Conservation (phyloP, 2,888 invertebrate genomes). For the Ochlodes sylvanus region DNA sequence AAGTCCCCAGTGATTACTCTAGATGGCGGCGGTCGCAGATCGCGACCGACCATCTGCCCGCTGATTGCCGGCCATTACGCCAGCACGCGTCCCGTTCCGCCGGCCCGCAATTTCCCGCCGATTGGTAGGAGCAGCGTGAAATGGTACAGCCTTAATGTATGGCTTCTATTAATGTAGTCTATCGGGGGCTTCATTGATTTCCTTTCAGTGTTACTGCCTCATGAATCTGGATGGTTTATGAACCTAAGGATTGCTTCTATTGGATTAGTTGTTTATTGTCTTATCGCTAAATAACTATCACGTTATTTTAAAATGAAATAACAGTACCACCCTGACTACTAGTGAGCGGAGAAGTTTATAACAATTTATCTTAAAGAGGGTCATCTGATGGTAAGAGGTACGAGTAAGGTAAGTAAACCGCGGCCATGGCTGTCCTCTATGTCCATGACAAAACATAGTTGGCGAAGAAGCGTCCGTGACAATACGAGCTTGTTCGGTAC, state of each 20-base stretch:
- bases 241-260: neutral
- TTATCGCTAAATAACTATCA: too few species aligned
- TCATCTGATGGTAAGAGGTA: too few species aligned
- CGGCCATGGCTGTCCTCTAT: too few species aligned
- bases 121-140: slow-evolving; percentile 54
- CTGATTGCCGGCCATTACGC: slow-evolving; percentile 63
- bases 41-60: slow-evolving; percentile 59
- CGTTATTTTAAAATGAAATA: too few species aligned
- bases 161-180: slow-evolving; percentile 32
- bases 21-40: slow-evolving; percentile 59
- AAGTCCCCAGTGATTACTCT: slow-evolving; percentile 54
- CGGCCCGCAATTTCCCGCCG: slow-evolving; percentile 50
- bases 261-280: neutral
- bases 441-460: too few species aligned
- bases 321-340: too few species aligned
- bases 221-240: neutral
- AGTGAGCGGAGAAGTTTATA: too few species aligned
- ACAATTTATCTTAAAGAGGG: too few species aligned
- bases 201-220: slow-evolving; percentile 27
- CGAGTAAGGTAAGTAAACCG: too few species aligned
- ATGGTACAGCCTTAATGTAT: slow-evolving; percentile 42
- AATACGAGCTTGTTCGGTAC: too few species aligned
- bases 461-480: too few species aligned
- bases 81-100: slow-evolving; percentile 63
- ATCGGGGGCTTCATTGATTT: slow-evolving; percentile 45